These are phyloP conservation scores for Apeira syringaria DNA, from an alignment of 2,888 invertebrate genomes.

Conservation along the genomic window DNA sequence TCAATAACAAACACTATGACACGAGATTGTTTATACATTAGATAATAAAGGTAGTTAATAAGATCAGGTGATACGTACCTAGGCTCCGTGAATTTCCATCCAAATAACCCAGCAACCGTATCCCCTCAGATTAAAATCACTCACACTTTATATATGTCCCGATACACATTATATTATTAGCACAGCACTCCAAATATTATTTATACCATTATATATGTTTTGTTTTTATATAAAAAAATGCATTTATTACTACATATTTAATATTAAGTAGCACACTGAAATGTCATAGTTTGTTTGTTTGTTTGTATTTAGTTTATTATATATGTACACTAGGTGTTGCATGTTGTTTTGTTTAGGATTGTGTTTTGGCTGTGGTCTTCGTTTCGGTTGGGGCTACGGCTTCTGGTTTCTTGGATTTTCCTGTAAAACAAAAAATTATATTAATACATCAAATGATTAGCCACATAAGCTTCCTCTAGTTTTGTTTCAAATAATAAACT, in stretches of 20 bases:
- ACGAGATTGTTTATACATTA: too few relatives aligned
- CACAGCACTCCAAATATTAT: slow-evolving; percentile 26
- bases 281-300: slow-evolving; percentile 12
- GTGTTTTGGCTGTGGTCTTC: slow-evolving; percentile 54
- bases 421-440: slow-evolving; percentile 35
- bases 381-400: slow-evolving; percentile 39
- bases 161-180: slow-evolving; percentile 3
- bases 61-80: slow-evolving; percentile 52
- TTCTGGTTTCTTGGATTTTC: slow-evolving; percentile 64
- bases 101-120: slow-evolving; percentile 49
- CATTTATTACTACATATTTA: slow-evolving; percentile 34
- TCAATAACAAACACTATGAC: too few relatives aligned
- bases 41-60: too few relatives aligned
- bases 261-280: slow-evolving; percentile 29
- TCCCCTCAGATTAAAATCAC: slow-evolving; percentile 5
- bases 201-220: slow-evolving; percentile 17
- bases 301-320: slow-evolving; percentile 1
- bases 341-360: slow-evolving; percentile 37
- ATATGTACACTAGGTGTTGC: slow-evolving; percentile 30
- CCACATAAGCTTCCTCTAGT: too few relatives aligned
- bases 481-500: too few relatives aligned
- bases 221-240: slow-evolving; percentile 41
- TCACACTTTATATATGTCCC: not conserved
- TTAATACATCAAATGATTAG: too few relatives aligned
- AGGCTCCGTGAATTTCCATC: slow-evolving; percentile 47